Conservation (phyloP, 2,113 vertebrate species). For the Gymnocephalus cernua region DNA sequence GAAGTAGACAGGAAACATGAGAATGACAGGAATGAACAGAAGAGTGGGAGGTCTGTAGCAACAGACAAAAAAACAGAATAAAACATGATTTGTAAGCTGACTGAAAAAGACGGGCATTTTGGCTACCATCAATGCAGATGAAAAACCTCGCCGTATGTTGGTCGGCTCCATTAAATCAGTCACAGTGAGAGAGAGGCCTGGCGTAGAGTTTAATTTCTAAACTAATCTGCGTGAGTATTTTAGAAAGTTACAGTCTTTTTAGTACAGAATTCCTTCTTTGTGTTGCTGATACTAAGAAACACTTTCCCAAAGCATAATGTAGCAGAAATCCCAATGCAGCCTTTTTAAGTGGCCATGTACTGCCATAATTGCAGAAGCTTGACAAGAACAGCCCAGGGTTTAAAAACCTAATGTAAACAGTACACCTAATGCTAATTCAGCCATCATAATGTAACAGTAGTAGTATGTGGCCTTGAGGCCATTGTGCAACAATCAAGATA, state of each 20-base stretch:
- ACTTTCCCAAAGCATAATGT: background rate
- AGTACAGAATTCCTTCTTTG: too few relatives aligned
- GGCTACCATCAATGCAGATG: constrained; percentile 25
- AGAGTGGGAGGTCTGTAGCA: constrained; percentile 12
- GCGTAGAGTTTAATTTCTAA: constrained; percentile 35
- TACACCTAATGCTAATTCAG: background rate
- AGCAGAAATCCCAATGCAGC: background rate
- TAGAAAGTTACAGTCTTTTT: too few relatives aligned
- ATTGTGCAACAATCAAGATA: background rate
- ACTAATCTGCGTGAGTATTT: too few relatives aligned
- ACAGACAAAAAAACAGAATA: constrained; percentile 2
- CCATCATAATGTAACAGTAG: background rate
- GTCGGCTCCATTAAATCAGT: constrained; percentile 38
- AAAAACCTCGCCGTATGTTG: constrained; percentile 26
- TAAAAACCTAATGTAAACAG: background rate
- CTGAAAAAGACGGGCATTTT: constrained; percentile 1
- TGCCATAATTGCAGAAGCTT: background rate
- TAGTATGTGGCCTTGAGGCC: background rate
- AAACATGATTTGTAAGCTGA: constrained; percentile 11
- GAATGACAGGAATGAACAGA: constrained; percentile 14
- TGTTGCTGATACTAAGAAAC: too few relatives aligned
- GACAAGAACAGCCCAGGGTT: background rate
- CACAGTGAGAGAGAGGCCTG: constrained; percentile 15
- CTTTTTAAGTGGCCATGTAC: background rate
- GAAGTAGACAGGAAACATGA: constrained; percentile 29